A percentile compares a stretch with the other conserved stretches of the same genome.
Evolutionary conservation across 2,113 vertebrate genomes (phyloP).

Genomic region (Corythaixoides concolor): DNA sequence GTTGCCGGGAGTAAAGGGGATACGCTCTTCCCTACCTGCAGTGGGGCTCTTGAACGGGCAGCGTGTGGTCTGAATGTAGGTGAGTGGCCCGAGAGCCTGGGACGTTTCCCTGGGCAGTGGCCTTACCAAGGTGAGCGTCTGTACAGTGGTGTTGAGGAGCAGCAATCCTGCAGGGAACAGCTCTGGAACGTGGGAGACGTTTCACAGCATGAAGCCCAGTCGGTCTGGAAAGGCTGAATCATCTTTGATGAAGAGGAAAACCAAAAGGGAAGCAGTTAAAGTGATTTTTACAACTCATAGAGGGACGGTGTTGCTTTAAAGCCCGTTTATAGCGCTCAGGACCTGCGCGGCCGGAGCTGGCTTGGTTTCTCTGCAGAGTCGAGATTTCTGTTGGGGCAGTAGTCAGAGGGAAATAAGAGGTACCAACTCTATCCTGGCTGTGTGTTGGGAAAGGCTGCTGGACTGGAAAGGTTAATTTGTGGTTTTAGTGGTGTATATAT

Average conservation of each 20-base stretch:
- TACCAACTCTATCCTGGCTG: background rate
- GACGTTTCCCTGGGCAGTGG: background rate
- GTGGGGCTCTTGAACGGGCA: background rate
- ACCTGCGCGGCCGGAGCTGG: background rate
- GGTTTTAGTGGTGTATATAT: background rate
- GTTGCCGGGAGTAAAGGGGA: background rate
- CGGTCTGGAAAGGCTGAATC: background rate
- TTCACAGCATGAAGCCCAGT: background rate
- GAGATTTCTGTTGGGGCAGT: background rate
- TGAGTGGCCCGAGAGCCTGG: background rate
- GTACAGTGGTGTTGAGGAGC: background rate
- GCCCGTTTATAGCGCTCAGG: background rate
- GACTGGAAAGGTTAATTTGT: background rate
- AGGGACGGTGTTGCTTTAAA: background rate
- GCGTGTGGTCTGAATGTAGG: accelerated
- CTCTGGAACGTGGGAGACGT: background rate
- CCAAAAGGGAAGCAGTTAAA: background rate
- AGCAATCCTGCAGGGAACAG: accelerated
- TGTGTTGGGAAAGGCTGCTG: background rate
- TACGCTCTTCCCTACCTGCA: background rate
- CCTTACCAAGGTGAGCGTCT: background rate
- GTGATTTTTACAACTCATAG: background rate
- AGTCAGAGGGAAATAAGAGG: background rate
- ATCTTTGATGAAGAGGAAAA: background rate
- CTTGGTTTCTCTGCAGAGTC: background rate